Conservation (phyloP, 2,797 vertebrate genomes). For the Macroramphosus scolopax region DNA sequence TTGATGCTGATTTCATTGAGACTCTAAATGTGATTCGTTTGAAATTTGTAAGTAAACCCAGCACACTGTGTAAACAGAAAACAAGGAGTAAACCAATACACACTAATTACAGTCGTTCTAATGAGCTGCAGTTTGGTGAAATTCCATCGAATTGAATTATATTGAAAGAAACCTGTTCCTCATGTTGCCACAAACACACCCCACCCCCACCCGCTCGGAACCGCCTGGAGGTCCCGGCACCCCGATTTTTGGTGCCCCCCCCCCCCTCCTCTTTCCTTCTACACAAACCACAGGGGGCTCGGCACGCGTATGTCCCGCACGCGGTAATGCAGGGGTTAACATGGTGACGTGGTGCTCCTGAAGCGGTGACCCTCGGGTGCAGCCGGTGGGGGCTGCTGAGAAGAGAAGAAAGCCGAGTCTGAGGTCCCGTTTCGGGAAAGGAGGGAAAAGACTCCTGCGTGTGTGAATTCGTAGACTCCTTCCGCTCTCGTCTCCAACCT, state of each 20-base stretch:
- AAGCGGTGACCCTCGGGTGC: conserved; percentile 73
- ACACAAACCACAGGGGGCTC: conserved; percentile 10
- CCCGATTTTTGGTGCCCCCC: conserved; percentile 9
- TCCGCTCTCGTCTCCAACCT: too few species aligned
- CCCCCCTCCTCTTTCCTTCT: background rate
- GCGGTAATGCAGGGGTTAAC: conserved; percentile 74
- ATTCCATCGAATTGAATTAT: conserved; percentile 50
- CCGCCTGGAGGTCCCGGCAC: conserved; percentile 35
- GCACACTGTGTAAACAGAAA: background rate
- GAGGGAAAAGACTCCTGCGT: conserved; percentile 23
- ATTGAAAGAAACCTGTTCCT: conserved; percentile 56
- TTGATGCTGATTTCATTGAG: conserved; percentile 1
- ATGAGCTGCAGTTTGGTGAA: conserved; percentile 22
- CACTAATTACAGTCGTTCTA: conserved; percentile 37
- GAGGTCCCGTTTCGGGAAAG: conserved; percentile 43
- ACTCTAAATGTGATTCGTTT: conserved; percentile 7
- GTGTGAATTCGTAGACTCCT: too few species aligned
- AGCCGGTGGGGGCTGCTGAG: conserved; percentile 60
- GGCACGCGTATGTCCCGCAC: conserved; percentile 13
- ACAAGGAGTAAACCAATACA: conserved; percentile 11
- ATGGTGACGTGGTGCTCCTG: conserved; percentile 73
- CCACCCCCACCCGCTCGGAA: too few species aligned
- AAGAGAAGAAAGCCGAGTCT: conserved; percentile 52
- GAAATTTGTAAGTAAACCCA: background rate
- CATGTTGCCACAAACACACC: conserved; percentile 39